Evolutionary conservation across 2,888 invertebrate genomes (phyloP), one percentile per base, ranked within the genome.

Genomic region (Anodontia alba): DNA sequence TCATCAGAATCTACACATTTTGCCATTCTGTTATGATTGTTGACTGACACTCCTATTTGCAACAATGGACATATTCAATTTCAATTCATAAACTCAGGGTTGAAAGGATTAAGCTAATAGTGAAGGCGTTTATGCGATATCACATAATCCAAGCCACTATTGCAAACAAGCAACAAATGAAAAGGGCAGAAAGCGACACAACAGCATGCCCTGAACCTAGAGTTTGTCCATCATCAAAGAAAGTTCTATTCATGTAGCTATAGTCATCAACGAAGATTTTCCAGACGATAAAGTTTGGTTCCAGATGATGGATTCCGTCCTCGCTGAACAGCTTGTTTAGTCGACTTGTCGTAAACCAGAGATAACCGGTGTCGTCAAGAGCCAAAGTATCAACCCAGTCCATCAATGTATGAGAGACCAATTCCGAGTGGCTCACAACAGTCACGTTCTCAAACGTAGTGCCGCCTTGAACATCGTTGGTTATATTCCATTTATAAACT

Each of bases 271-370:
- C 79, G 57, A 74, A 81, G 10, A 86, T 68, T 46, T 83, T 83
- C 89, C 89, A 89, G 10, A 87, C 71, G 57, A 86, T 82, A 66
- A 86, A 86, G 68, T 89, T 89, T 20, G 84, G 82, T 36, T 83
- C 82, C 29, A 77, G 73, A 23, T 81, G 84, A 5, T 74, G 57
- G 1, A 76, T 71, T 0, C 86, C 80, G 10, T 62, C 81, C 17
- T 73, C 66, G 23, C 87, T 87, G 76, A 88, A 87, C 43, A 88
- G 86, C 49, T 84, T 81, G 51, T 87, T 78, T n/a, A 87, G 75
- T 15, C 87, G 79, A 51, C 87, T 88, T 0, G 90, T 78, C 1
- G 87, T 85, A 70, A 88, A 88, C 89, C 89, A 90, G 12, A 90
- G 78, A 49, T 84, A 84, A 2, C 87, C 88, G 2, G 80, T 62